Evolutionary conservation across 2,888 invertebrate genomes (phyloP), one percentile per base, ranked within the genome.

Genomic region (Stratiomys singularior): DNA sequence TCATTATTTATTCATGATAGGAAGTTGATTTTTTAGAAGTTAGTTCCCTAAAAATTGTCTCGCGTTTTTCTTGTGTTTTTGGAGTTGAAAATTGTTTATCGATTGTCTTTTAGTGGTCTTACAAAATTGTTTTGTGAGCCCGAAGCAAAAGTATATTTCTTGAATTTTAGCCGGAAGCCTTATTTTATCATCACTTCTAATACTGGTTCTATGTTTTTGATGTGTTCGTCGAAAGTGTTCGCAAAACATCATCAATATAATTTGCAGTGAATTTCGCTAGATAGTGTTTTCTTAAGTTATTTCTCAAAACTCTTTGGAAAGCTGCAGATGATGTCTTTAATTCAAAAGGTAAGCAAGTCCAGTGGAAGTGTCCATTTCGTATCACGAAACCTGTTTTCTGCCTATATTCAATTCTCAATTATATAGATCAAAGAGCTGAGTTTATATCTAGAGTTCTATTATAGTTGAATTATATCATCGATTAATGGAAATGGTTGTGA

Each of bases 351-450:
- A 82, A 66, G 81, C n/a, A n/a, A n/a, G n/a, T n/a, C n/a, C n/a
- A n/a, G n/a, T n/a, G n/a, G n/a, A n/a, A n/a, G n/a, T n/a, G 78
- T 4, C 81, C 81, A 67, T 80, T 79, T 76, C 81, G 81, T 23
- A 79, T 81, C 37, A 80, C 79, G 76, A 81, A 81, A 76, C 66
- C 81, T 28, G 81, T 81, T 64, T 80, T 81, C 66, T 71, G 58
- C 67, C 78, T 78, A 77, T 81, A 79, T 79, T 81, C 69, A 23
- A 69, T 79, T 77, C n/a, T n/a, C n/a, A n/a, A n/a, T n/a, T n/a
- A n/a, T n/a, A n/a, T n/a, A n/a, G n/a, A n/a, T n/a, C n/a, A 80
- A 79, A 81, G 81, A 63, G 80, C 80, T 28, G 80, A 81, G 60
- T 78, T 79, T 78, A 81, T 80, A 76, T 79, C 79, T 21, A 80